phyloP scores from a whole-genome alignment of 2,797 vertebrate genomes.

The Scolopax bukidnonensis region DNA sequence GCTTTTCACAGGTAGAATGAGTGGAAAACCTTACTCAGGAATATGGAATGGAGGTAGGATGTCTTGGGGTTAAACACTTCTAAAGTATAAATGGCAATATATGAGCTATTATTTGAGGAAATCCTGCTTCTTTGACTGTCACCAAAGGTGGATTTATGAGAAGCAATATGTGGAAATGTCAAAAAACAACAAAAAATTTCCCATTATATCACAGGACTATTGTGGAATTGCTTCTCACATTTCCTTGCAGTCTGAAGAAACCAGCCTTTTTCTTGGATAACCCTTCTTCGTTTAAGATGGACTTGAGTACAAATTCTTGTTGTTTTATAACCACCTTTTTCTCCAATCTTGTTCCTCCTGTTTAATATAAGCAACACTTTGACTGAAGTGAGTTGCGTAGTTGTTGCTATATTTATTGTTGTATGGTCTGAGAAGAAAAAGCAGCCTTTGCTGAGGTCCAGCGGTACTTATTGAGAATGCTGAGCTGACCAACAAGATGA shows the following conservation, averaged over 20 bases:
- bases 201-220: neutral
- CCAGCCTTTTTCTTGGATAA: neutral
- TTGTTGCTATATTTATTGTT: neutral
- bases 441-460: neutral
- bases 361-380: neutral
- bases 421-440: neutral
- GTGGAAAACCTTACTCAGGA: neutral
- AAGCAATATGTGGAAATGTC: neutral
- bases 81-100: neutral
- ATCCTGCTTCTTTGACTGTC: neutral
- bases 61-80: neutral
- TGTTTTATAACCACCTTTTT: neutral
- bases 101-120: neutral
- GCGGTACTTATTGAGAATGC: neutral
- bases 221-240: neutral
- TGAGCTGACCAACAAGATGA: neutral
- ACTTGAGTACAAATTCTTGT: neutral
- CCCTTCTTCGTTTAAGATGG: neutral
- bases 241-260: neutral
- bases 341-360: neutral
- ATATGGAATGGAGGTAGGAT: rapidly evolving
- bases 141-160: neutral
- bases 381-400: neutral
- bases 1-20: neutral
- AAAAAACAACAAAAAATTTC: neutral